Base-by-base conservation (phyloP, 2,888 invertebrate genomes). In the Megaustenia siamemsis region DNA sequence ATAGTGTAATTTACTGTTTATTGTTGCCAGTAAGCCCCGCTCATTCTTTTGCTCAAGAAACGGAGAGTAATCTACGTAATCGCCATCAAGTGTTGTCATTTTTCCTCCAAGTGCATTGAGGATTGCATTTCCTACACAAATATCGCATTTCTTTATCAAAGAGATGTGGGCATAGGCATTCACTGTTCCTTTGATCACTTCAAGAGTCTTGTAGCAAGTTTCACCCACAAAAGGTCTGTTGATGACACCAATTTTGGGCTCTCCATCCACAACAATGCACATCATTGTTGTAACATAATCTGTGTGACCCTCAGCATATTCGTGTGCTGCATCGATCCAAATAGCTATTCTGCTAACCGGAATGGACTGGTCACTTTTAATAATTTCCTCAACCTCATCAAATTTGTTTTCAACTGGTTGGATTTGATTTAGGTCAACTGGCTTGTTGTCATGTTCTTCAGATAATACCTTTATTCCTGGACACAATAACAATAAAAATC, bases 251-350 rank as follows among this genome's bases (percentile, higher is more conserved):
- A 99, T 97, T 0, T 97, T 95, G 0, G 99, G 98, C 85, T 96
- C 95, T 1, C 98, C 98, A 90, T 96, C 96, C 1, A 98, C 96
- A 0, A 98, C 98, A 24, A 99, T 96, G 94, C 99, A 99, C 4
- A 98, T 97, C 99, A 99, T 99, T 0, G 98, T 98, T 1, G 99
- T 98, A 3, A 99, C 99, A 95, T 97, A 99, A 88, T 91, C 79
- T 10, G 87, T 86, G 71, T 91, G 86, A 75, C 89, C 89, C 81
- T 90, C 90, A 93, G 98, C 98, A 93, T 97, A 99, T 94, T 99
- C 99, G 94, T 98, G 96, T 0, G 99, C 99, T 4, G 99, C 99
- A 95, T 99, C 99, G 89, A 99, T 97, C 98, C 98, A 99, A 24
- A 99, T 96, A 0, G 97, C 96, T 0, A 98, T 95, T 94, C 98